Percentiles rank a stretch among this genome's conserved stretches.
These are phyloP conservation scores for Orchesella cincta DNA, from an alignment of 1,140 invertebrate species.

Conservation along the genomic window DNA sequence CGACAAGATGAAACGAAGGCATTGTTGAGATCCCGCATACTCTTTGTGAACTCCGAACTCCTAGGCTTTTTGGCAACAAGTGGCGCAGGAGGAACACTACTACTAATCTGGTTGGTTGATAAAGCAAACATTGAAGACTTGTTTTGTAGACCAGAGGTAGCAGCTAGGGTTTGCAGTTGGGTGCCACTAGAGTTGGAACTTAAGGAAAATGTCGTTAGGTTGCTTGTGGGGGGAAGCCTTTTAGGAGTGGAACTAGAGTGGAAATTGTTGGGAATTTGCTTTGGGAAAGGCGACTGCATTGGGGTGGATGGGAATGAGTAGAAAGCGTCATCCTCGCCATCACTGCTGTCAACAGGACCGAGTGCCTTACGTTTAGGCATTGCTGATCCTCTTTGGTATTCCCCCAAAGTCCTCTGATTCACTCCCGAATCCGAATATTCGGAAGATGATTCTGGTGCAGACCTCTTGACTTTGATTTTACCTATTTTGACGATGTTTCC, in stretches of 20 bases:
- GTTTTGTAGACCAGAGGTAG: not conserved
- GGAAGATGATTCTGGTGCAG: not conserved
- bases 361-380: conserved; percentile 11
- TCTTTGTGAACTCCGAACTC: not conserved
- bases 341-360: conserved; percentile 1
- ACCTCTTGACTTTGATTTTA: not conserved
- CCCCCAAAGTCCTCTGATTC: not conserved
- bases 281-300: not conserved
- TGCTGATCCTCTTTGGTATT: not conserved
- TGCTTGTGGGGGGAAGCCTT: not conserved
- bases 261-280: not conserved
- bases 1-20: not conserved
- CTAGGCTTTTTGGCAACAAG: not conserved
- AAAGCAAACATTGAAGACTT: not conserved
- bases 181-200: not conserved
- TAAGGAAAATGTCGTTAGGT: not conserved
- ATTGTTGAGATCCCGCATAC: conserved; percentile 3
- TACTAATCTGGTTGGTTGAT: not conserved
- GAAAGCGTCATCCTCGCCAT: not conserved
- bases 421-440: not conserved
- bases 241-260: not conserved
- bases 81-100: not conserved
- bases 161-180: not conserved
- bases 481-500: conserved; percentile 16
- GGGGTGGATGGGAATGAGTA: not conserved